Base-by-base conservation (phyloP, 2,113 vertebrate species). In the Cyrtonyx montezumae region DNA sequence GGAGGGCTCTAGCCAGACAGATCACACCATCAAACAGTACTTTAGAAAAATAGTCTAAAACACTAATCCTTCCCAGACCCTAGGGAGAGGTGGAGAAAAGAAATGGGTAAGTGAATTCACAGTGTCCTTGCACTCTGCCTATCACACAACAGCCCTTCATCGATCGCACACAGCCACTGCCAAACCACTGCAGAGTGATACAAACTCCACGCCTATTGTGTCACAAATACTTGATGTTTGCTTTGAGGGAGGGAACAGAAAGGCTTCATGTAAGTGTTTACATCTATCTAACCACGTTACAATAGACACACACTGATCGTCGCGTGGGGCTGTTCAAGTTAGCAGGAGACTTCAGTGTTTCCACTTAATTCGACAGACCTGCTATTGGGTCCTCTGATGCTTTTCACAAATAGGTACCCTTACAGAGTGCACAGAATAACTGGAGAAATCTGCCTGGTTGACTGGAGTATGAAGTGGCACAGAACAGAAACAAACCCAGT, bases 1-100 rank as follows among this genome's bases (percentile, higher is more conserved):
- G 25, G 67, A 79, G 15, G 28, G 46, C 51, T 76, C 28, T 49
- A 65, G 34, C 28, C 9, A 70, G 13, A 85, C 20, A 55, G n/a
- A 37, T 15, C 0, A 0, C 13, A 40, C 0, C 13, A 55, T 59
- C 49, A 74, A 77, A 70, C 17, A 56, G 0, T 49, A 69, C 7
- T 58, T 45, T 16, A 11, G 9, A 25, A 55, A 76, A 88, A 34
- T 0, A 48, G 21, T 13, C 65, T 67, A 32, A 76, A 79, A 77
- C 18, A 9, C 13, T 58, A 26, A 67, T 74, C 59, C 11, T 56
- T 63, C 36, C 30, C 32, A 46, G 67, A 80, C 6, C 61, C 45
- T 40, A 42, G 21, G 40, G 17, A 81, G 46, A 61, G 25, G 53
- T 53, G 12, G 18, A 48, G 19, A 73, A 79, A 91, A 85, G 18